These are phyloP conservation scores for Hymenopus coronatus DNA, from an alignment of 2,888 invertebrate species.

Conservation along the genomic window DNA sequence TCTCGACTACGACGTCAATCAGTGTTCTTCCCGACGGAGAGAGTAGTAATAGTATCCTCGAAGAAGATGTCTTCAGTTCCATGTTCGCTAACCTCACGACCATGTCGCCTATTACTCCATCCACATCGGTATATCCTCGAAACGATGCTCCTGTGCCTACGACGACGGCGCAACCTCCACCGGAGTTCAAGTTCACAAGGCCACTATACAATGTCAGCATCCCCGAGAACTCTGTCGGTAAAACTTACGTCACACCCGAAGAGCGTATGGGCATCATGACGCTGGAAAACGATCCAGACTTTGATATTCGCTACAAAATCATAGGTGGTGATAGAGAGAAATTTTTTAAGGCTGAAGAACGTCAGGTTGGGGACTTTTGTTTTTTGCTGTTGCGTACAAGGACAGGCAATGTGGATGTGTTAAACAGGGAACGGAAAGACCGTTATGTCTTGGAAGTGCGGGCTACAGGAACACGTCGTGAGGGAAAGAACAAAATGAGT, in stretches of 20 bases:
- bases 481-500: conserved; percentile 52
- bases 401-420: conserved; percentile 79
- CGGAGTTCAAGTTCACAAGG: conserved; percentile 67
- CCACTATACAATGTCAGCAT: conserved; percentile 82
- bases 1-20: background rate
- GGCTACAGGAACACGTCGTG: conserved; percentile 61
- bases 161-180: conserved; percentile 23
- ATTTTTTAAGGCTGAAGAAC: conserved; percentile 90
- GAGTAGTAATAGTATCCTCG: background rate
- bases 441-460: conserved; percentile 75
- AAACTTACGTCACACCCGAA: conserved; percentile 74
- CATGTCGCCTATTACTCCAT: background rate
- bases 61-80: background rate
- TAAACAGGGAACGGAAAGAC: conserved; percentile 90
- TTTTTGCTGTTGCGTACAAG: conserved; percentile 87
- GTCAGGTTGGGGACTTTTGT: conserved; percentile 89
- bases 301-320: conserved; percentile 80
- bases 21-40: background rate
- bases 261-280: conserved; percentile 77
- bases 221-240: conserved; percentile 88
- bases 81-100: background rate
- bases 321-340: conserved; percentile 82
- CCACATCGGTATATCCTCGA: background rate
- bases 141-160: conserved; percentile 27
- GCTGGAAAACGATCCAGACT: conserved; percentile 39